These are phyloP conservation scores for Sinosuthora webbiana DNA, from an alignment of 2,113 vertebrate species.

Conservation along the genomic window DNA sequence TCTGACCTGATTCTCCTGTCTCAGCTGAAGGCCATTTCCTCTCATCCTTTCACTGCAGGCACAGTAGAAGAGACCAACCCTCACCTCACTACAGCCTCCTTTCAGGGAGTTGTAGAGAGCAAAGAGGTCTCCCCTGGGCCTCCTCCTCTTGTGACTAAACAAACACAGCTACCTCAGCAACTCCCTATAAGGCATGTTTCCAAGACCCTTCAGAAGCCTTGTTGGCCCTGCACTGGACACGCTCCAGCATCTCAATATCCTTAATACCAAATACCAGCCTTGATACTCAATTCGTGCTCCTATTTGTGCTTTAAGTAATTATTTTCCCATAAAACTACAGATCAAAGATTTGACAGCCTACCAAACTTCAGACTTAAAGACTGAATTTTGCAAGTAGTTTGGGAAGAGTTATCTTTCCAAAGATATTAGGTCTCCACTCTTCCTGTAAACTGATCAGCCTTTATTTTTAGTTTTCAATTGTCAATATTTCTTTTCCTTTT, in stretches of 20 bases:
- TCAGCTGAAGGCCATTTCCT: background rate
- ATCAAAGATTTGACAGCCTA: background rate
- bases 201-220: background rate
- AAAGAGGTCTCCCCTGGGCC: background rate
- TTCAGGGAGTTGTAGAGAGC: background rate
- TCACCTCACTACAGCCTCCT: background rate
- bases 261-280: background rate
- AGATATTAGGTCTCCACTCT: background rate
- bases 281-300: background rate
- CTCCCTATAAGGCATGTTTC: background rate
- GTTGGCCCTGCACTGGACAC: background rate
- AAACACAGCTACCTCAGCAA: background rate
- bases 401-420: background rate
- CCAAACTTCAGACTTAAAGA: background rate
- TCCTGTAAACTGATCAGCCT: conserved; percentile 20
- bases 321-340: background rate
- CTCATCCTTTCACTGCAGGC: background rate
- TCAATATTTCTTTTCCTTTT: conserved; percentile 29
- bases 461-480: conserved; percentile 61
- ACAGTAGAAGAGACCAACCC: background rate
- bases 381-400: background rate
- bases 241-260: background rate
- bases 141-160: background rate
- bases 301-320: background rate
- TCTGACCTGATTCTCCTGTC: background rate